These are phyloP conservation scores for Drosophila kohkoa DNA, from an alignment of 1,140 invertebrate genomes.

Conservation along the genomic window DNA sequence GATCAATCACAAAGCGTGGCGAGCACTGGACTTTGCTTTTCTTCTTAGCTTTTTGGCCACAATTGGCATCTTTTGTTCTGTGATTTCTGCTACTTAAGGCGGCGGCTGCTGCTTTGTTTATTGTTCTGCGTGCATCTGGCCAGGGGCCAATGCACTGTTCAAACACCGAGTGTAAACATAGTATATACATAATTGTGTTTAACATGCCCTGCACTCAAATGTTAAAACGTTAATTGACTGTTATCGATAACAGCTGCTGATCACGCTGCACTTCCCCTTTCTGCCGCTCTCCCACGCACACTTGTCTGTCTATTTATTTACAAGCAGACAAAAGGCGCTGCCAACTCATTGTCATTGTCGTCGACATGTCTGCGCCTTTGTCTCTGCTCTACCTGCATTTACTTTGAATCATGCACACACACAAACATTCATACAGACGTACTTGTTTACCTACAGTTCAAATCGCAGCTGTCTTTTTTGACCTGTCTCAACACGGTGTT, in stretches of 20 bases:
- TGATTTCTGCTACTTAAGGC: conserved; percentile 2
- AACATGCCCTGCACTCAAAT: conserved; percentile 4
- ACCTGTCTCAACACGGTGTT: conserved; percentile 60
- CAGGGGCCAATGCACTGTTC: conserved; percentile 43
- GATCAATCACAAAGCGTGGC: conserved; percentile 17
- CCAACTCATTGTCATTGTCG: conserved; percentile 61
- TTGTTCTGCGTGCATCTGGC: conserved; percentile 36
- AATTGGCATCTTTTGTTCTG: conserved; percentile 34
- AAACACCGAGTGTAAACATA: conserved; percentile 37
- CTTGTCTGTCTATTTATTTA: conserved; percentile 4
- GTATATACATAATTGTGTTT: conserved; percentile 23
- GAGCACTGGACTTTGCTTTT: conserved; percentile 15
- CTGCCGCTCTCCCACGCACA: conserved; percentile 14
- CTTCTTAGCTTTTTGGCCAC: conserved; percentile 15
- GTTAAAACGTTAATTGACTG: conserved; percentile 31
- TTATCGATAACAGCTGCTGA: conserved; percentile 31
- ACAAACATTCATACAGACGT: not conserved
- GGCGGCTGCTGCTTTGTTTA: conserved; percentile 26
- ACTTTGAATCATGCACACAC: conserved; percentile 11
- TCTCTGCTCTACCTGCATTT: conserved; percentile 38
- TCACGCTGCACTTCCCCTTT: conserved; percentile 30
- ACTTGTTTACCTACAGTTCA: conserved; percentile 7
- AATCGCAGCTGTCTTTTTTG: conserved; percentile 36
- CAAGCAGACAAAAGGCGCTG: conserved; percentile 44
- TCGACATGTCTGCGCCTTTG: conserved; percentile 44